Conservation (phyloP, 1,140 invertebrate genomes). For the Drosophila triauraria region DNA sequence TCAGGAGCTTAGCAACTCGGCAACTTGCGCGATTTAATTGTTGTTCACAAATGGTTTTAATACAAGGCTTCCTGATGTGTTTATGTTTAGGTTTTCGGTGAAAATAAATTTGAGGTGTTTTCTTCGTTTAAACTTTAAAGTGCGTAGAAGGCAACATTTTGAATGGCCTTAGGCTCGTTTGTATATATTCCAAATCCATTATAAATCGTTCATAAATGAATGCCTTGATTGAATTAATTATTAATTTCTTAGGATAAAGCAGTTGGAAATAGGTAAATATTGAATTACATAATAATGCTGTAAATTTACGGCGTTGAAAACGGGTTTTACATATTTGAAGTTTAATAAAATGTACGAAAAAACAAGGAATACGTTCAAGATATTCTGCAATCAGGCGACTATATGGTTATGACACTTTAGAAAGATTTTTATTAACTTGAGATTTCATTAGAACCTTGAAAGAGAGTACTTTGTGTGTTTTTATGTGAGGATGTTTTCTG, state of each 20-base stretch:
- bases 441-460: too few species aligned
- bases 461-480: too few species aligned
- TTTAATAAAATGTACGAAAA: too few species aligned
- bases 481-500: too few species aligned
- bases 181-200: not conserved
- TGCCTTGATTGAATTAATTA: not conserved
- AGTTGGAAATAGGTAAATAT: not conserved
- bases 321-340: too few species aligned
- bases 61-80: not conserved
- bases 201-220: not conserved
- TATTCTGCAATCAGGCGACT: too few species aligned
- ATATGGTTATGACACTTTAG: too few species aligned
- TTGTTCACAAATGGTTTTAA: slow-evolving; percentile 1
- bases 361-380: too few species aligned
- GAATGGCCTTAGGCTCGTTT: not conserved
- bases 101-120: not conserved
- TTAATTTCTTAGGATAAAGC: not conserved
- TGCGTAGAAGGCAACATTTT: not conserved
- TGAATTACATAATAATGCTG: not conserved
- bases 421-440: too few species aligned
- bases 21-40: slow-evolving; percentile 2
- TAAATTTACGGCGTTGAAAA: too few species aligned
- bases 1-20: slow-evolving; percentile 6
- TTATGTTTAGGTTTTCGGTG: too few species aligned
- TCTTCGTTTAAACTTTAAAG: not conserved